Evolutionary conservation across 2,113 vertebrate genomes (phyloP).

Genomic region (Heteronetta atricapilla): DNA sequence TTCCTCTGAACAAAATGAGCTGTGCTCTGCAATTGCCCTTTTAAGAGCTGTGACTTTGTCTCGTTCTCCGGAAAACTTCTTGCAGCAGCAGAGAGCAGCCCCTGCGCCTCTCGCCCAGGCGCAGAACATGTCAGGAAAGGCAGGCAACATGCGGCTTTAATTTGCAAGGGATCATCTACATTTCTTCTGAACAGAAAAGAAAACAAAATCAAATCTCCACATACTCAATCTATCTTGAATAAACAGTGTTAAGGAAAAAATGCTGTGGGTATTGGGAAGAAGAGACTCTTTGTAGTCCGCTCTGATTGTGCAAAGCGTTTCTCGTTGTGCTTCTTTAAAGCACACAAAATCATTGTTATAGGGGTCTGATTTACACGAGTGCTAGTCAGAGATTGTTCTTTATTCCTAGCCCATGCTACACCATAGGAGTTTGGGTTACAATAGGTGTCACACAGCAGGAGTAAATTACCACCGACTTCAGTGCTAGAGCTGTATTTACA

Average conservation of each 20-base stretch:
- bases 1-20: conserved; percentile 56
- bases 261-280: conserved; percentile 18
- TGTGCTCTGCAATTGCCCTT: conserved; percentile 64
- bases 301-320: neutral
- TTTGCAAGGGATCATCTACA: conserved; percentile 74
- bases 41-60: conserved; percentile 53
- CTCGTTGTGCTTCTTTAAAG: neutral
- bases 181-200: conserved; percentile 66
- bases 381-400: conserved; percentile 7
- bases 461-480: conserved; percentile 14
- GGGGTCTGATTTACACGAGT: neutral
- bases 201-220: conserved; percentile 45
- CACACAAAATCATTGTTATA: neutral
- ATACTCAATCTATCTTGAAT: conserved; percentile 57
- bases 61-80: conserved; percentile 58
- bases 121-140: conserved; percentile 24
- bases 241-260: conserved; percentile 42
- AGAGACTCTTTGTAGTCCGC: conserved; percentile 3
- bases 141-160: conserved; percentile 69
- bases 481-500: neutral
- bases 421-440: neutral
- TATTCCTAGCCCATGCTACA: neutral
- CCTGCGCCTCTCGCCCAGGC: conserved; percentile 35
- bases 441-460: conserved; percentile 16
- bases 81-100: conserved; percentile 49